A percentile compares a stretch with the other conserved stretches of the same genome.
phyloP scores from a whole-genome alignment of 2,797 vertebrate genomes.

The Tokudaia tokunoshimensis region DNA sequence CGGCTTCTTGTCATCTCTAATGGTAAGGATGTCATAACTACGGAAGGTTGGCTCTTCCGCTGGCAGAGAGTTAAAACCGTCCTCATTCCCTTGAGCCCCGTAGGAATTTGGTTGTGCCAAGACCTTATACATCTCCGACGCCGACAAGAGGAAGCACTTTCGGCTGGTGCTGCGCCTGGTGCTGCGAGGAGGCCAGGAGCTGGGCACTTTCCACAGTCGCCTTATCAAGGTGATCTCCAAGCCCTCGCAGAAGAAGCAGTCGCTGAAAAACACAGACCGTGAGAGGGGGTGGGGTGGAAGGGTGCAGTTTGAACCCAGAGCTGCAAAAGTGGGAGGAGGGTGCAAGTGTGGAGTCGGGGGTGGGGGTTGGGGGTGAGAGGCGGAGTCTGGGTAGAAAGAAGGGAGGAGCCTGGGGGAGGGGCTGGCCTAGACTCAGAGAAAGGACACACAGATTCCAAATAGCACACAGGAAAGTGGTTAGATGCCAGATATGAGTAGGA shows the following conservation, averaged over 20 bases:
- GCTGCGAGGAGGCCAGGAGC: conserved; percentile 93
- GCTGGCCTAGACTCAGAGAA: not conserved
- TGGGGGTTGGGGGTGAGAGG: not conserved
- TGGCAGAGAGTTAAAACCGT: not conserved
- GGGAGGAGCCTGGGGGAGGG: not conserved
- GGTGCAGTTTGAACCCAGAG: not conserved
- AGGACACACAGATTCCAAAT: not conserved
- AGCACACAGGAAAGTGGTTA: not conserved
- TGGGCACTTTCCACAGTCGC: conserved; percentile 95
- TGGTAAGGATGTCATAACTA: not conserved
- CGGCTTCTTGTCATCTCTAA: not conserved
- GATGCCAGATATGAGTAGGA: not conserved
- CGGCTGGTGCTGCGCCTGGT: conserved; percentile 94
- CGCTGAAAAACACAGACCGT: conserved; percentile 97
- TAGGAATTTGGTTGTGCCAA: conserved; percentile 96
- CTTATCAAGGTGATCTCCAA: conserved; percentile 99
- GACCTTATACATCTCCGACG: conserved; percentile 96
- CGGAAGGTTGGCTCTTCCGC: not conserved
- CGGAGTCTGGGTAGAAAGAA: not conserved
- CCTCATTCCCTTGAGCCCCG: not conserved
- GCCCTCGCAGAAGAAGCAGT: conserved; percentile 98
- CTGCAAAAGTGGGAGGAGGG: rapidly evolving
- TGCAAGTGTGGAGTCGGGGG: not conserved
- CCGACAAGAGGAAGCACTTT: conserved; percentile 98
- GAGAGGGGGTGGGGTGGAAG: conserved; percentile 57